phyloP scores from a whole-genome alignment of 1,140 invertebrate genomes.

The Pristionchus pacificus region DNA sequence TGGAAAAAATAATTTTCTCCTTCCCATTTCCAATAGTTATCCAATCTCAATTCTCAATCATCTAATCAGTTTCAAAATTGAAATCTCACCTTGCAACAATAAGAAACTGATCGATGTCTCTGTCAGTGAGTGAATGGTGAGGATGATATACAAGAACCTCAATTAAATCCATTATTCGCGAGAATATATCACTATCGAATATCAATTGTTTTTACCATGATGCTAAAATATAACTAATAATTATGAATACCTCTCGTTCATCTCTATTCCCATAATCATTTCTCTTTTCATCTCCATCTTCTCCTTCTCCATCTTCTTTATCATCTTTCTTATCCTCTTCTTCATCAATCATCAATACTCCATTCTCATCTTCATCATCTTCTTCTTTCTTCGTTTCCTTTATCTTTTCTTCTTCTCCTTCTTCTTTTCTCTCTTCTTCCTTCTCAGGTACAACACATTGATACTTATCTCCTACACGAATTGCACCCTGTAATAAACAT shows the following conservation, averaged over 20 bases:
- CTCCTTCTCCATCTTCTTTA: constrained; percentile 12
- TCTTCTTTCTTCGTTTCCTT: constrained; percentile 34
- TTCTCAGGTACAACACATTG: constrained; percentile 74
- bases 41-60: no score
- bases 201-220: no score
- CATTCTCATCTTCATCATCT: neutral
- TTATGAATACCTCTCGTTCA: neutral
- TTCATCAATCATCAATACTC: constrained; percentile 38
- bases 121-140: constrained; percentile 78
- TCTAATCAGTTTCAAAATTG: no score
- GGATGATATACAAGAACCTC: constrained; percentile 92
- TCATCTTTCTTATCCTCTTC: constrained; percentile 30
- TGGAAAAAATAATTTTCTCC: no score
- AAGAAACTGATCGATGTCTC: constrained; percentile 96
- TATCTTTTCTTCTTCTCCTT: constrained; percentile 30
- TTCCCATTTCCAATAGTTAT: no score
- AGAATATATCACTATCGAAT: neutral
- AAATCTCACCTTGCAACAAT: constrained; percentile 77
- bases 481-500: no score
- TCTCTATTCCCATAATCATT: neutral
- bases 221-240: neutral
- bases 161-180: neutral
- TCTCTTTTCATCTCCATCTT: constrained; percentile 9
- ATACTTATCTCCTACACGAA: constrained; percentile 85
- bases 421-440: constrained; percentile 10